These are phyloP conservation scores for Kryptolebias ocellatus DNA, from an alignment of 2,797 vertebrate genomes.

Conservation along the genomic window DNA sequence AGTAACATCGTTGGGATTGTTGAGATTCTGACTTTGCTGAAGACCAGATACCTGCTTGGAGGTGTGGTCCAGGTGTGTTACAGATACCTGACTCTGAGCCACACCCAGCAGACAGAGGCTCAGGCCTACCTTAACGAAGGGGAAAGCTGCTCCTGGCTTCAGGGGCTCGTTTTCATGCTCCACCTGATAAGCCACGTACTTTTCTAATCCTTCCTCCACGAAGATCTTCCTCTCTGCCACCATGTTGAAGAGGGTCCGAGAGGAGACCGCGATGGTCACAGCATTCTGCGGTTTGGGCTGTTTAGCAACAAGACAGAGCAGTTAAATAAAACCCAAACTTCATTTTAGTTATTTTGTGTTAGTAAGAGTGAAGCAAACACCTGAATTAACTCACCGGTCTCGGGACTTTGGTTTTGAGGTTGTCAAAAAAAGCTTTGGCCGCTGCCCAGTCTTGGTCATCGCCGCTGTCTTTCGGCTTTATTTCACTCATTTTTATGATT, in stretches of 20 bases:
- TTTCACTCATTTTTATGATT: constrained; percentile 65
- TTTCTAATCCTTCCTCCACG: constrained; percentile 88
- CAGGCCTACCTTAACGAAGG: constrained; percentile 90
- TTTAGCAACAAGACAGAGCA: neutral
- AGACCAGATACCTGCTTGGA: too few relatives aligned
- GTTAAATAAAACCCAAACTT: neutral
- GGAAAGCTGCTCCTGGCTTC: constrained; percentile 87
- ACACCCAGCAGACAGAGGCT: constrained; percentile 8
- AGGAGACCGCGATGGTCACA: constrained; percentile 93
- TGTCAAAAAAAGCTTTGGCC: constrained; percentile 78
- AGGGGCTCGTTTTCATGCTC: constrained; percentile 87
- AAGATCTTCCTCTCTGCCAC: constrained; percentile 86
- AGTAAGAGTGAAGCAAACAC: too few relatives aligned
- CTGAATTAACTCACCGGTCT: constrained; percentile 73
- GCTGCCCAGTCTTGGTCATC: constrained; percentile 79
- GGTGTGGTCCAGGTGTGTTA: too few relatives aligned
- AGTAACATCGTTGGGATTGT: too few relatives aligned
- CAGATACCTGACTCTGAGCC: neutral
- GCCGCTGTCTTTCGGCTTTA: constrained; percentile 27
- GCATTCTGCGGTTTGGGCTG: constrained; percentile 91
- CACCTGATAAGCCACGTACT: constrained; percentile 88
- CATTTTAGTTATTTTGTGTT: too few relatives aligned
- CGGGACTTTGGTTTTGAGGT: constrained; percentile 76
- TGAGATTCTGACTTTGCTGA: too few relatives aligned
- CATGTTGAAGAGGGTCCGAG: constrained; percentile 92